Conservation (phyloP, 2,113 vertebrate genomes). For the Centrocercus urophasianus region DNA sequence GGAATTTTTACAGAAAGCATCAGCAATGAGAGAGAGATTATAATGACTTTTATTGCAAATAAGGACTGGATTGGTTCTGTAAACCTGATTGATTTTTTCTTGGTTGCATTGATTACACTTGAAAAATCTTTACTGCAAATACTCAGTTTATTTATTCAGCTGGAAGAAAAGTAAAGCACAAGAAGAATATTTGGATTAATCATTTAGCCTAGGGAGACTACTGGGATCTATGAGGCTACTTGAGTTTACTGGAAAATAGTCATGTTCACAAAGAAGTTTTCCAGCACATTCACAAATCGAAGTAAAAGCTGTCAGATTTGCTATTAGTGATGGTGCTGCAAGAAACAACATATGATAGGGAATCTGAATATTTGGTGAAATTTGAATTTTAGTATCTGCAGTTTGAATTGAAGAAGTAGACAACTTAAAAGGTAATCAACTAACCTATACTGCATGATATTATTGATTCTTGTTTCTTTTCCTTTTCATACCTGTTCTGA, state of each 20-base stretch:
- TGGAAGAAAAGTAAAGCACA: not conserved
- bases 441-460: not conserved
- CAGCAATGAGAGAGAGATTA: not conserved
- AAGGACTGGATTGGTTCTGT: not conserved
- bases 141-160: not conserved
- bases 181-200: not conserved
- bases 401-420: not conserved
- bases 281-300: not conserved
- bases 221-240: not conserved
- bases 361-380: not conserved
- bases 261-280: not conserved
- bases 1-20: not conserved
- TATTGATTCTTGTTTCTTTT: not conserved
- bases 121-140: conserved; percentile 18
- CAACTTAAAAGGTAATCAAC: not conserved
- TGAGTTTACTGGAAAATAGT: not conserved
- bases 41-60: not conserved
- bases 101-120: conserved; percentile 36
- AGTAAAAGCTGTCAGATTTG: not conserved
- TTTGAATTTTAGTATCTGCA: not conserved
- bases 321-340: not conserved
- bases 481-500: not conserved
- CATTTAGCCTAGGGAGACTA: not conserved
- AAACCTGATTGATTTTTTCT: not conserved
- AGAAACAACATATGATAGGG: not conserved